Base-by-base conservation (phyloP, 2,113 vertebrate species). In the Setophaga petechia region DNA sequence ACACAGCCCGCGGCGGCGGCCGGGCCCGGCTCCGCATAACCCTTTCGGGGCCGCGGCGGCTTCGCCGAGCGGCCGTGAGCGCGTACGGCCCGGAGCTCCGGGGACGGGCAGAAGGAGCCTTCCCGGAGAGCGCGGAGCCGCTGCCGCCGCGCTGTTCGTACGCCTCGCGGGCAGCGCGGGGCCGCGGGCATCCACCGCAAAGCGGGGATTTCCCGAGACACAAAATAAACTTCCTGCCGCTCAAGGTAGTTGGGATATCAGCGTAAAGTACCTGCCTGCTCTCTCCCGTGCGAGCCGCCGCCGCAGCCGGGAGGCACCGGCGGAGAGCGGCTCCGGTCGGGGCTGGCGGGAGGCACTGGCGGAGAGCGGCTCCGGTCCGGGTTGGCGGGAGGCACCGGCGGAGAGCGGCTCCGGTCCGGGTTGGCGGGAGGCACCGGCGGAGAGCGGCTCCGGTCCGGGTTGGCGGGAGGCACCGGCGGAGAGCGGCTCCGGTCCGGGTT, bases 371-470 rank as follows among this genome's bases (percentile, higher is more conserved):
- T 1, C 2, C 69, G 59, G 5, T 8, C 31, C 7, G 25, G 9
- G 2, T 0, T 1, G 3, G 4, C 49, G 12, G 78, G 15, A 21
- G 43, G 57, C 11, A 51, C 24, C 49, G 49, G 14, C 2, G 24
- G 13, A 51, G 14, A 25, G 49, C 24, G 49, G 31, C 49, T 1
- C 2, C 69, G 59, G 5, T 8, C 31, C 6, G 25, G 9, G 2
- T 0, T 1, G 3, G 4, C 49, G 12, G 78, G 15, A 21, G 43
- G 57, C 11, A 47, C 11, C 46, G 21, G 2, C 19, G 37, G 67
- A 4, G 9, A 11, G 6, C 15, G 0, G 31, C 49, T 1, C 2
- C 69, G 59, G 5, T 8, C 31, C 6, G 25, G 9, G 2, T 0
- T 1, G 3, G 4, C 49, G 12, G 78, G 15, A 21, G 43, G 57